Evolutionary conservation across 2,888 invertebrate species (phyloP).

Genomic region (Elmis aenea): DNA sequence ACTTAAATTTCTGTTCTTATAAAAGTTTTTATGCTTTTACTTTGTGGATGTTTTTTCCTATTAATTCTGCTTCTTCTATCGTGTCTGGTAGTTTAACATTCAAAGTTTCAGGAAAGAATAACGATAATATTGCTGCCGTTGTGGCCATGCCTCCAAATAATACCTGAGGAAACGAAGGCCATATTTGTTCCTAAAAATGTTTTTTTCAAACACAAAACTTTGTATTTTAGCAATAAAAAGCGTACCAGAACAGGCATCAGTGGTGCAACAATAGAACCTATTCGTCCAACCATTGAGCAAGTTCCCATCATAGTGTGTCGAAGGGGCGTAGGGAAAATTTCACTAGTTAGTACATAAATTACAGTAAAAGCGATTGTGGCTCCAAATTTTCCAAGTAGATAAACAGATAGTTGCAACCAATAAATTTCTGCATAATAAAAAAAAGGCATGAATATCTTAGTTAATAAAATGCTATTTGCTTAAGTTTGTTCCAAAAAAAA

Average conservation of each 20-base stretch:
- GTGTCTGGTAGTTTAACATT: conserved; percentile 64
- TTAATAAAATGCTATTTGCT: too few species aligned
- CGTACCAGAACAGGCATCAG: conserved; percentile 63
- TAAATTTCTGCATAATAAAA: too few species aligned
- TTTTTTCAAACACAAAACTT: not conserved
- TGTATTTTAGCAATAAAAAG: conserved; percentile 2
- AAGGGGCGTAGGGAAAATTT: conserved; percentile 62
- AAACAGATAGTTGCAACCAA: conserved; percentile 50
- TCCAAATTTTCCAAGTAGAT: conserved; percentile 60
- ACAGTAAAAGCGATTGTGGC: conserved; percentile 62
- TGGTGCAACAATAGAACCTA: conserved; percentile 62
- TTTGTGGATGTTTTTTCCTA: conserved; percentile 29
- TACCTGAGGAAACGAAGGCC: conserved; percentile 55
- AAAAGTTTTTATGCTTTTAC: not conserved
- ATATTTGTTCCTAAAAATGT: conserved; percentile 38
- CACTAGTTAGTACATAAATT: conserved; percentile 62
- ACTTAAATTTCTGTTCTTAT: not conserved
- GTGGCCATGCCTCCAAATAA: conserved; percentile 60
- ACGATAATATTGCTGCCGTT: conserved; percentile 56
- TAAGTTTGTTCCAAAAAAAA: too few species aligned
- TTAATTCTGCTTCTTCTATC: conserved; percentile 61
- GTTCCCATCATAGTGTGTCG: conserved; percentile 58
- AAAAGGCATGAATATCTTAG: too few species aligned
- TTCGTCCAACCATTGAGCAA: conserved; percentile 62
- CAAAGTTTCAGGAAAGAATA: conserved; percentile 65